Evolutionary conservation across 64 coral and sea anemone genomes (phyloP).

Genomic region (Montipora efflorescens): DNA sequence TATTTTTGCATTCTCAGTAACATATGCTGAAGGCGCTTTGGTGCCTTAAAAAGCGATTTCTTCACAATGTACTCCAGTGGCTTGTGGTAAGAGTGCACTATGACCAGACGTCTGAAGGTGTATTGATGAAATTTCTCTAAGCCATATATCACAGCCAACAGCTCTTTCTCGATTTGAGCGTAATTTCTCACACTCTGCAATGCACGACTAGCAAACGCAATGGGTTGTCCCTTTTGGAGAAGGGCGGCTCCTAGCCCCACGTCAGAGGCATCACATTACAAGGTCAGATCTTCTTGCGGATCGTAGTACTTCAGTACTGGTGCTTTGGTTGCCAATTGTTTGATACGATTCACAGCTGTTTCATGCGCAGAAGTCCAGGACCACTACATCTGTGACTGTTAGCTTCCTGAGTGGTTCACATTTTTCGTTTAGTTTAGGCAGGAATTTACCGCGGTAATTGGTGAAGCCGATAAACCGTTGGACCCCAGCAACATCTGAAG

Average conservation of each 20-base stretch:
- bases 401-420: conserved; percentile 6
- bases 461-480: conserved; percentile 4
- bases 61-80: neutral
- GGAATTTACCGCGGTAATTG: conserved; percentile 23
- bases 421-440: neutral
- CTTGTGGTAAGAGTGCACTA: conserved; percentile 16
- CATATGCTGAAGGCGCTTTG: conserved; percentile 1
- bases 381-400: conserved; percentile 28
- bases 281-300: neutral
- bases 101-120: conserved; percentile 6
- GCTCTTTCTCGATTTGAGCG: conserved; percentile 35
- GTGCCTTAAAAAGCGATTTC: neutral
- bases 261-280: conserved; percentile 48
- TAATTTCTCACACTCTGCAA: neutral
- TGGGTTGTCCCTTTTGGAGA: neutral
- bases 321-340: neutral
- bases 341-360: neutral
- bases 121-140: conserved; percentile 44
- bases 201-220: neutral
- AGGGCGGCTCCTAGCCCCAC: conserved; percentile 31
- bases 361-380: conserved; percentile 23
- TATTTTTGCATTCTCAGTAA: conserved; percentile 23
- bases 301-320: conserved; percentile 38
- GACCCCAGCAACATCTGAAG: conserved; percentile 8
- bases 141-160: conserved; percentile 11